A percentile compares a stretch with the other conserved stretches of the same genome.
phyloP scores from a whole-genome alignment of 2,797 vertebrate genomes.

The Hippoglossus hippoglossus region DNA sequence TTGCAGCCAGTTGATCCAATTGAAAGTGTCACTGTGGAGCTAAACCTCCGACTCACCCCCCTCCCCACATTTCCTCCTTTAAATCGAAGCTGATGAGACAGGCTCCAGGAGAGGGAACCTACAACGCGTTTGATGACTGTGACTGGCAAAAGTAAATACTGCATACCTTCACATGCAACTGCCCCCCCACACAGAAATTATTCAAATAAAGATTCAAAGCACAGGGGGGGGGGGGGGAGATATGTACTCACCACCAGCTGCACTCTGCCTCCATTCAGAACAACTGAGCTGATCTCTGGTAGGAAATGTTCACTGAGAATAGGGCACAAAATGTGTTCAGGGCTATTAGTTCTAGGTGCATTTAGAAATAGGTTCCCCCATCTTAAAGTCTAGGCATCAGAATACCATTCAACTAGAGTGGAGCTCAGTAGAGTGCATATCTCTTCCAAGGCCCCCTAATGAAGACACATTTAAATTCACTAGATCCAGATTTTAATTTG shows the following conservation, averaged over 20 bases:
- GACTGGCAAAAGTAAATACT: conserved; percentile 62
- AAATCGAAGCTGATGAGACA: conserved; percentile 51
- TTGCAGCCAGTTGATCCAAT: conserved; percentile 61
- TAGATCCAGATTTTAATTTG: no score
- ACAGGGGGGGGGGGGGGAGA: background rate
- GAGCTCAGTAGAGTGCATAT: no score
- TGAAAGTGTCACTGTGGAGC: conserved; percentile 60
- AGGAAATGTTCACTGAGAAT: conserved; percentile 84
- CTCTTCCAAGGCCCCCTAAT: no score
- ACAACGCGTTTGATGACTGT: conserved; percentile 25
- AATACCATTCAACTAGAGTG: background rate
- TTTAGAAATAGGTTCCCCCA: background rate
- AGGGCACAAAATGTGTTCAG: conserved; percentile 10
- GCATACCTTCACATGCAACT: conserved; percentile 37
- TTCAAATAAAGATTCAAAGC: conserved; percentile 24
- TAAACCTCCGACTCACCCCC: conserved; percentile 12
- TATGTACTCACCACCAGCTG: conserved; percentile 90
- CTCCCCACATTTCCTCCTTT: conserved; percentile 13
- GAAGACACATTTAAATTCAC: no score
- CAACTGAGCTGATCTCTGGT: conserved; percentile 87
- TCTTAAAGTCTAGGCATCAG: conserved; percentile 13
- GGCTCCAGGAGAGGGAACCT: conserved; percentile 48
- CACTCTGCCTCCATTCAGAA: conserved; percentile 87
- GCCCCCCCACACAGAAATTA: conserved; percentile 12
- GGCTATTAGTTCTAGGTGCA: background rate